Conservation (phyloP, 2,888 invertebrate species). For the Polydrusus tereticollis region DNA sequence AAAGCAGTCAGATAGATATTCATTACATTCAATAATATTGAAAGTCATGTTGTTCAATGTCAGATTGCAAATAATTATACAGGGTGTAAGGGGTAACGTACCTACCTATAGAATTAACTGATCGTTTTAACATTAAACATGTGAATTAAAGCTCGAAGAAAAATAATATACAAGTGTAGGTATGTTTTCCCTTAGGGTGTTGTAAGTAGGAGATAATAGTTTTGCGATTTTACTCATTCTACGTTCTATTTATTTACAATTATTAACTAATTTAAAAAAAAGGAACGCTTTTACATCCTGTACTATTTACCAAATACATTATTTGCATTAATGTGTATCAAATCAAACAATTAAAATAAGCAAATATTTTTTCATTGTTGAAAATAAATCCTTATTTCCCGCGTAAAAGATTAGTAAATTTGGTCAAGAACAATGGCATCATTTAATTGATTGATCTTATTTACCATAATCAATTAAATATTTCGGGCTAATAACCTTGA, state of each 20-base stretch:
- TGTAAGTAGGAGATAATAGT: too few relatives aligned
- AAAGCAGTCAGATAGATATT: not conserved
- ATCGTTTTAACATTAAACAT: too few relatives aligned
- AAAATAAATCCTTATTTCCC: not conserved
- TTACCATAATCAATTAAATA: not conserved
- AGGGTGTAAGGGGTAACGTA: not conserved
- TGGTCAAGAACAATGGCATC: too few relatives aligned
- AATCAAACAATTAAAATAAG: not conserved
- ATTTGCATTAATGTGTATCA: too few relatives aligned
- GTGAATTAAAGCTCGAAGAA: too few relatives aligned
- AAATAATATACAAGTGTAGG: too few relatives aligned
- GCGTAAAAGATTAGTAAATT: not conserved
- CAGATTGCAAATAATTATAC: slow-evolving; percentile 3
- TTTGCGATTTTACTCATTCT: too few relatives aligned
- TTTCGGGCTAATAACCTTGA: not conserved
- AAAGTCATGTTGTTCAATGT: slow-evolving; percentile 38
- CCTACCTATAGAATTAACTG: not conserved
- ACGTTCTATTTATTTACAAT: too few relatives aligned
- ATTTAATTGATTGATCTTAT: not conserved
- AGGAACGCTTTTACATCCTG: too few relatives aligned
- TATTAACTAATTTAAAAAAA: too few relatives aligned
- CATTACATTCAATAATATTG: slow-evolving; percentile 23
- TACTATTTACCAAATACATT: not conserved
- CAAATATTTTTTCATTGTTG: not conserved
- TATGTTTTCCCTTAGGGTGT: too few relatives aligned